A percentile compares a stretch with the other conserved stretches of the same genome.
phyloP scores from a whole-genome alignment of 2,888 invertebrate species.

The Mechanitis messenoides region DNA sequence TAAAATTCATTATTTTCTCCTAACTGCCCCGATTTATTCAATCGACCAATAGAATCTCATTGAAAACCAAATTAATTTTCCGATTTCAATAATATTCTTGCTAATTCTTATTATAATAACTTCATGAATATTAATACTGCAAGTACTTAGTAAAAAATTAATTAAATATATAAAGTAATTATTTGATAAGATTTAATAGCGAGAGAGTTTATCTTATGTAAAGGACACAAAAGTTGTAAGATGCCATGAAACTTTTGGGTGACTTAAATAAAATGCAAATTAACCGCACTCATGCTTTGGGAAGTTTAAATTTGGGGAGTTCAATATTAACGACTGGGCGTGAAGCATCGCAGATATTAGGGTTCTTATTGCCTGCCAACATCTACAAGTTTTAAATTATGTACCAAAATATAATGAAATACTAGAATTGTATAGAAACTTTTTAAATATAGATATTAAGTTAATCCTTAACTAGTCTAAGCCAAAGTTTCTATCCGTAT shows the following conservation, averaged over 20 bases:
- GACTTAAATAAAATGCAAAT: constrained; percentile 42
- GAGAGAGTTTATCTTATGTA: constrained; percentile 10
- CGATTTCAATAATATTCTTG: constrained; percentile 45
- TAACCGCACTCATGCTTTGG: constrained; percentile 32
- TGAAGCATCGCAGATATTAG: constrained; percentile 37
- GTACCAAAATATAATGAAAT: too few species aligned
- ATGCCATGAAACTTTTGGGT: constrained; percentile 21
- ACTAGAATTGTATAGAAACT: not conserved
- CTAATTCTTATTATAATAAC: constrained; percentile 32
- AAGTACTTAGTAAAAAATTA: constrained; percentile 13
- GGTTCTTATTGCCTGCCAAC: constrained; percentile 24
- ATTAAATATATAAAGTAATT: constrained; percentile 11
- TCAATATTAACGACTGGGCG: constrained; percentile 51
- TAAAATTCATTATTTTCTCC: constrained; percentile 9
- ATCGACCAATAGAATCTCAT: constrained; percentile 41
- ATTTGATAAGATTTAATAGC: constrained; percentile 6
- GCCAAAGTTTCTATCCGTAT: too few species aligned
- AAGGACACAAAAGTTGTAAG: constrained; percentile 17
- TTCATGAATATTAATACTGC: constrained; percentile 22
- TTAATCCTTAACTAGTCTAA: too few species aligned
- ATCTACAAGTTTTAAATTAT: constrained; percentile 28
- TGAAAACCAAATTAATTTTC: constrained; percentile 44
- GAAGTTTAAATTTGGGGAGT: constrained; percentile 41
- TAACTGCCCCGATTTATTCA: constrained; percentile 29
- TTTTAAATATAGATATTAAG: too few species aligned